Evolutionary conservation across 1,140 invertebrate genomes (phyloP).

Genomic region (Papilio polytes): DNA sequence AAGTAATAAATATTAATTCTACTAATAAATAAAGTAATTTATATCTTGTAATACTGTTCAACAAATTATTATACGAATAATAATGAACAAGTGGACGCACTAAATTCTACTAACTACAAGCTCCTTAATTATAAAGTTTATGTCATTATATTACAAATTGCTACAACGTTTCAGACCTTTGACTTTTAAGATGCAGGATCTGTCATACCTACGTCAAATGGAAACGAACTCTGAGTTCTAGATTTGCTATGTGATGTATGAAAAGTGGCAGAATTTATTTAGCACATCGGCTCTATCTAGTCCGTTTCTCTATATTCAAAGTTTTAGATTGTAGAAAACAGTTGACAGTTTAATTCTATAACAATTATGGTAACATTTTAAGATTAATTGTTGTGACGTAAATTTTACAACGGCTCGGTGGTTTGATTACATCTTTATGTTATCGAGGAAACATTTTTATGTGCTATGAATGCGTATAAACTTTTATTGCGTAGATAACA

Average conservation of each 20-base stretch:
- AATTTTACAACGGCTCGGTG: not conserved
- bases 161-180: not conserved
- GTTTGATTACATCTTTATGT: not conserved
- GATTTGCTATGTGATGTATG: not conserved
- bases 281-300: not conserved
- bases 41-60: constrained; percentile 13
- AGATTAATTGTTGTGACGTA: not conserved
- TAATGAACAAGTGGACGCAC: constrained; percentile 15
- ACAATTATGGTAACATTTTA: not conserved
- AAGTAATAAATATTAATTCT: not conserved
- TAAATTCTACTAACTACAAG: constrained; percentile 18
- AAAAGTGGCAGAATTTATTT: not conserved
- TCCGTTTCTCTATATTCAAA: not conserved
- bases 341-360: constrained; percentile 14
- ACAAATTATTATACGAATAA: constrained; percentile 31
- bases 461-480: not conserved
- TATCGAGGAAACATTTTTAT: not conserved
- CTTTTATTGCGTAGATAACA: not conserved
- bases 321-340: not conserved
- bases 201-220: not conserved
- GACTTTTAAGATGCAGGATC: not conserved
- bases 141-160: constrained; percentile 27
- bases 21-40: constrained; percentile 32
- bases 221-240: not conserved
- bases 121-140: constrained; percentile 29